Evolutionary conservation across 2,113 vertebrate genomes (phyloP), one percentile per base, ranked within the genome.

Genomic region (Fregata magnificens): DNA sequence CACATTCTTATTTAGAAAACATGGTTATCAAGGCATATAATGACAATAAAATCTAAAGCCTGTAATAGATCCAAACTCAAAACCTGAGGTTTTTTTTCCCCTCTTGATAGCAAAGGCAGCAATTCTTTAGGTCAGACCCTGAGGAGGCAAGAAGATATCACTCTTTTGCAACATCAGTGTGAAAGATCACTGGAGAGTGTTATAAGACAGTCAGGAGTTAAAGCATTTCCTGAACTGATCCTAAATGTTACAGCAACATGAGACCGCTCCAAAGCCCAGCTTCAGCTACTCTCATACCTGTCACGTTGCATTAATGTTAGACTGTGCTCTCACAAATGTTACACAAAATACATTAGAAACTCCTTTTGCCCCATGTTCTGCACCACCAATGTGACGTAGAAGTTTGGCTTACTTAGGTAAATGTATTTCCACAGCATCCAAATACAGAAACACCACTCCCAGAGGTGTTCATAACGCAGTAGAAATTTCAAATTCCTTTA

Each of bases 401-500:
- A 22, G 14, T 70, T 87, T 58, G 62, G 44, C 32, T 88, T 89
- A 65, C 40, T 85, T 86, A 38, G 53, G 59, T 77, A 91, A 94
- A 77, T 50, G 56, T 58, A 73, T 66, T 92, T 82, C 56, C 42
- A 77, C 50, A 61, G 29, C 20, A 49, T 66, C 62, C 82, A 80
- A 72, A 59, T 49, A 80, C 62, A 87, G 73, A 87, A 94, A 80
- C 34, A n/a, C 16, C 42, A 73, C 42, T 82, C 31, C 24, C 45
- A 93, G 66, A 82, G 29, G 77, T 32, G 50, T 55, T 88, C 50
- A 44, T 29, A 89, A 49, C 13, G 15, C 32, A 65, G 70, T 3
- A 87, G 45, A 94, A 89, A 91, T 90, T 85, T 93, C 73, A 91
- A 58, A 94, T 32, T 89, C 78, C 62, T 95, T 82, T 86, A 40